Conservation (phyloP, 35 echinoderm and acorn worm genomes). For the Apostichopus californicus region DNA sequence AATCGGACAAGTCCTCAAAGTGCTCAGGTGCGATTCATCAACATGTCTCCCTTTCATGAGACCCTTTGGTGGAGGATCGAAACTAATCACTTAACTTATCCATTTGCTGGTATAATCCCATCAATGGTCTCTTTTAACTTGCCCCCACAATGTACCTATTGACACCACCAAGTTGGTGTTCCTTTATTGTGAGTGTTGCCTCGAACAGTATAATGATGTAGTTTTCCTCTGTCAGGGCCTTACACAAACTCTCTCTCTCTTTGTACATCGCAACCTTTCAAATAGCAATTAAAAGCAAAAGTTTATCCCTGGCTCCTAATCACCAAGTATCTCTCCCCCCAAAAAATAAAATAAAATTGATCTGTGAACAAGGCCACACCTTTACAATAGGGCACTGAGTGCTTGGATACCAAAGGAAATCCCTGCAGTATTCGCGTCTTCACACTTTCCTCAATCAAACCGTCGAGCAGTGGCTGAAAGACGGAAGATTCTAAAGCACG, state of each 20-base stretch:
- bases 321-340: background rate
- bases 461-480: background rate
- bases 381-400: constrained; percentile 11
- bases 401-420: background rate
- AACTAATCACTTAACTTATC: constrained; percentile 34
- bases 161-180: constrained; percentile 12
- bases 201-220: background rate
- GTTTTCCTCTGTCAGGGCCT: background rate
- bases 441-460: background rate
- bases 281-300: constrained; percentile 24
- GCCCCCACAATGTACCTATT: background rate
- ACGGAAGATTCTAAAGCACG: background rate
- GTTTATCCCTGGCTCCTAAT: constrained; percentile 33
- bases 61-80: constrained; percentile 5
- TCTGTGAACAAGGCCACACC: constrained; percentile 38
- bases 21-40: background rate
- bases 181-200: background rate
- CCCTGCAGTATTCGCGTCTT: background rate
- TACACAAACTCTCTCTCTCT: background rate
- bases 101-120: constrained; percentile 18
- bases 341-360: constrained; percentile 2
- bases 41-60: background rate
- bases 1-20: background rate
- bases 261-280: background rate
- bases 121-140: background rate